Evolutionary conservation across 1,140 invertebrate species (phyloP), one percentile per base, ranked within the genome.

Genomic region (Potamilus streckersoni): DNA sequence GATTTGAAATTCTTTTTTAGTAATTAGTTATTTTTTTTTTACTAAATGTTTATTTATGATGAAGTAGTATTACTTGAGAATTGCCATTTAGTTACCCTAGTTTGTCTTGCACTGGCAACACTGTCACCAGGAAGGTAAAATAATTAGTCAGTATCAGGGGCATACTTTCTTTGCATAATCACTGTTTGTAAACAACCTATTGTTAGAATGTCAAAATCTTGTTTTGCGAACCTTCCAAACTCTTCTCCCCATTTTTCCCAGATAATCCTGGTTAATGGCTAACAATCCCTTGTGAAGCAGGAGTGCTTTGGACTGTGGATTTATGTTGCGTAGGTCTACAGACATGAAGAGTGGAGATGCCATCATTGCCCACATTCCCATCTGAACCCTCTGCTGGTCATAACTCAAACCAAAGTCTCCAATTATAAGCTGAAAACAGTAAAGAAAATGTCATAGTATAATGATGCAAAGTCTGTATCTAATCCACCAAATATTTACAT

Each of bases 301-400:
- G 84, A 99, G 97, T 27, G 94, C 95, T 91, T 96, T 97, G 89
- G 96, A 97, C 83, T 96, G 94, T 0, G 95, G 94, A 59, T 94
- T 91, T 63, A 99, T 96, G 11, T 94, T 95, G 71, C 97, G 90
- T 62, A 99, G 91, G 91, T 99, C 98, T 23, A 97, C 95, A 11
- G 97, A 99, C 96, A 99, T 98, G 56, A 99, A 92, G 14, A 99
- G 91, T 4, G 98, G 98, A 8, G 98, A 96, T 0, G 97, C 97
- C 81, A 98, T 90, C 84, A 99, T 97, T 49, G 38, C 95, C 98
- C 98, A 99, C 77, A 99, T 92, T 5, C 97, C 97, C 93, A 99
- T 97, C 92, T 99, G 98, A 0, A 96, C 95, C 91, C 97, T 96
- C 82, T 96, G 94, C 90, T 99, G 97, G 83, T 98, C 96, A 86